Conservation (phyloP, 2,888 invertebrate species). For the Oscheius sp. region DNA sequence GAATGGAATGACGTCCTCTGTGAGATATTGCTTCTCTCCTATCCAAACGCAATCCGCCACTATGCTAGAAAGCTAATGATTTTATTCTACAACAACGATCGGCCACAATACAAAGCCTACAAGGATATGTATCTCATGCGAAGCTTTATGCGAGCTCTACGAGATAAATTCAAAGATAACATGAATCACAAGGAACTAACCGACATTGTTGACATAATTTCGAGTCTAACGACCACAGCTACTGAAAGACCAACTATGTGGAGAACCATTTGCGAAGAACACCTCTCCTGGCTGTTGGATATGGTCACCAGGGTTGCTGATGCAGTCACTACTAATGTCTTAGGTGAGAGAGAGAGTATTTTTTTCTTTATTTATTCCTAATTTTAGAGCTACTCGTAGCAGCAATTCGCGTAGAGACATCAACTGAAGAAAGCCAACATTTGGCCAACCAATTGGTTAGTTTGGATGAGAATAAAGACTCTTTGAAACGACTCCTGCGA, state of each 20-base stretch:
- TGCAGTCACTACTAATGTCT: slow-evolving; percentile 37
- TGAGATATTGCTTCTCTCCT: slow-evolving; percentile 1
- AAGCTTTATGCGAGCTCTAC: slow-evolving; percentile 31
- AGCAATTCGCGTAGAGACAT: slow-evolving; percentile 35
- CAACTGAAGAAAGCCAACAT: slow-evolving; percentile 29
- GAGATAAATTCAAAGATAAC: slow-evolving; percentile 30
- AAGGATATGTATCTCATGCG: slow-evolving; percentile 40
- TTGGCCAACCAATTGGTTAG: slow-evolving; percentile 41
- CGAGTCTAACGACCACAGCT: slow-evolving; percentile 34
- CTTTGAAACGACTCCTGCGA: slow-evolving; percentile 43
- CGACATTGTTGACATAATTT: slow-evolving; percentile 49
- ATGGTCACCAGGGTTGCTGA: slow-evolving; percentile 41
- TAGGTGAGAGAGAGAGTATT: no score
- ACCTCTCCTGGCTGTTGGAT: slow-evolving; percentile 43
- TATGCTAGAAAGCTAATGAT: slow-evolving; percentile 42
- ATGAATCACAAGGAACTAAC: slow-evolving; percentile 49
- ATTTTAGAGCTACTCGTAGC: slow-evolving; percentile 47
- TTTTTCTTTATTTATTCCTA: no score
- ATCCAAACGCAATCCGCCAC: slow-evolving; percentile 27
- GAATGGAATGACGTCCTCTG: slow-evolving; percentile 32
- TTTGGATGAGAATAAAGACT: slow-evolving; percentile 27
- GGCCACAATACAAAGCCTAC: slow-evolving; percentile 36
- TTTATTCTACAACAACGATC: slow-evolving; percentile 32
- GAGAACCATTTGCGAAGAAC: slow-evolving; percentile 39
- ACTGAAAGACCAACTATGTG: slow-evolving; percentile 37